Conservation (phyloP, 2,888 invertebrate genomes). For the Proisotoma minuta region DNA sequence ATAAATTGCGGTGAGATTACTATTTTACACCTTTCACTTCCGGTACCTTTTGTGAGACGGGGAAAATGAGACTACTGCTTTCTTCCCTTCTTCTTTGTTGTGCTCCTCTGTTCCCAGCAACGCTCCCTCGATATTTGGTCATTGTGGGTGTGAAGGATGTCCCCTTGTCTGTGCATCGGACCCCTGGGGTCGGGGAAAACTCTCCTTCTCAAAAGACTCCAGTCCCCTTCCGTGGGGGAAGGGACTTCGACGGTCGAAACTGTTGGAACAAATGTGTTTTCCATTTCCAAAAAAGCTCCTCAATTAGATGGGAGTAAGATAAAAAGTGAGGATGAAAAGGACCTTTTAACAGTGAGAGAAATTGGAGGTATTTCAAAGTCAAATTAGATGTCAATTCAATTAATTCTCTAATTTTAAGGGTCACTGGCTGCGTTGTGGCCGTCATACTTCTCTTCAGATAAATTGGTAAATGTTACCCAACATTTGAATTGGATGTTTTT, state of each 20-base stretch:
- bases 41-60: no score
- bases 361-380: slow-evolving; percentile 76
- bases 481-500: not conserved
- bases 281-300: slow-evolving; percentile 53
- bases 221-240: slow-evolving; percentile 62
- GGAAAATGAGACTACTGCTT: no score
- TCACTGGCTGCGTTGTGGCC: slow-evolving; percentile 78
- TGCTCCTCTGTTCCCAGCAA: no score
- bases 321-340: slow-evolving; percentile 54
- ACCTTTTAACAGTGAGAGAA: slow-evolving; percentile 61
- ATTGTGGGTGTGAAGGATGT: no score
- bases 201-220: slow-evolving; percentile 67
- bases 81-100: no score
- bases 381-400: no score
- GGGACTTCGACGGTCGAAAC: slow-evolving; percentile 74
- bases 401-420: no score
- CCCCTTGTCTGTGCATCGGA: slow-evolving; percentile 65
- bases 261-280: slow-evolving; percentile 71
- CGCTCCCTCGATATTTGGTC: no score
- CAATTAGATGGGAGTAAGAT: slow-evolving; percentile 44
- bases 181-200: slow-evolving; percentile 78
- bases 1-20: no score
- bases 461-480: slow-evolving; percentile 25
- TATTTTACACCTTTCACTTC: no score
- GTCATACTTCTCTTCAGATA: slow-evolving; percentile 59